Percentiles rank a stretch among this genome's conserved stretches.
phyloP scores from a whole-genome alignment of 2,113 vertebrate genomes.

The Oplegnathus fasciatus region DNA sequence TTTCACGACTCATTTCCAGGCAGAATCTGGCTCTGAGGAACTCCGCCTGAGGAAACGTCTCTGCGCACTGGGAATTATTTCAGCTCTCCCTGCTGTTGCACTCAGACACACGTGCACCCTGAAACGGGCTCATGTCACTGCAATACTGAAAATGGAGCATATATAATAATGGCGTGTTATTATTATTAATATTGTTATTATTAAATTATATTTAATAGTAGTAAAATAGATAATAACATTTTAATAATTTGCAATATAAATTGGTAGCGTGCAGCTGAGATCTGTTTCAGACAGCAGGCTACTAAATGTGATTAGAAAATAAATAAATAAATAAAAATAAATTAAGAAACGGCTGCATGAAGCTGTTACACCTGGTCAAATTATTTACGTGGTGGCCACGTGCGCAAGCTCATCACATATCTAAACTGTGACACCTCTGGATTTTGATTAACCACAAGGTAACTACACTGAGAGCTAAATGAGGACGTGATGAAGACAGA shows the following conservation, averaged over 20 bases:
- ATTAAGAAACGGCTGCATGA: background rate
- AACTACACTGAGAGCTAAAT: background rate
- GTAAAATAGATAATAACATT: too few species aligned
- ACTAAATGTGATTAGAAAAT: background rate
- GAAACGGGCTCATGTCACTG: background rate
- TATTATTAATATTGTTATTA: background rate
- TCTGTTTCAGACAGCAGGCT: background rate
- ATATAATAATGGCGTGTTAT: background rate
- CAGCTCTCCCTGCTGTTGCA: conserved; percentile 44
- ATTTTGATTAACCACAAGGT: background rate
- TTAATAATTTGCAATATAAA: background rate
- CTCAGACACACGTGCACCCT: background rate
- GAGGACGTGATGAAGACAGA: background rate
- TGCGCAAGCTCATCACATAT: background rate
- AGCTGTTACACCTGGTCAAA: background rate
- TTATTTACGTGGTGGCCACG: background rate
- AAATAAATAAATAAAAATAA: background rate
- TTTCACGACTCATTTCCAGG: conserved; percentile 62
- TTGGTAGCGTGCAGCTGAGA: background rate
- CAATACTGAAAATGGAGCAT: background rate
- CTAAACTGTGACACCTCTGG: background rate
- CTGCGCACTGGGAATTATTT: conserved; percentile 31
- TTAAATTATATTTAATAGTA: background rate
- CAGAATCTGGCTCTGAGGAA: conserved; percentile 41
- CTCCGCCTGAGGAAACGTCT: conserved; percentile 36